Evolutionary conservation across 2,888 invertebrate genomes (phyloP).

Genomic region (Stegana nigrithorax): DNA sequence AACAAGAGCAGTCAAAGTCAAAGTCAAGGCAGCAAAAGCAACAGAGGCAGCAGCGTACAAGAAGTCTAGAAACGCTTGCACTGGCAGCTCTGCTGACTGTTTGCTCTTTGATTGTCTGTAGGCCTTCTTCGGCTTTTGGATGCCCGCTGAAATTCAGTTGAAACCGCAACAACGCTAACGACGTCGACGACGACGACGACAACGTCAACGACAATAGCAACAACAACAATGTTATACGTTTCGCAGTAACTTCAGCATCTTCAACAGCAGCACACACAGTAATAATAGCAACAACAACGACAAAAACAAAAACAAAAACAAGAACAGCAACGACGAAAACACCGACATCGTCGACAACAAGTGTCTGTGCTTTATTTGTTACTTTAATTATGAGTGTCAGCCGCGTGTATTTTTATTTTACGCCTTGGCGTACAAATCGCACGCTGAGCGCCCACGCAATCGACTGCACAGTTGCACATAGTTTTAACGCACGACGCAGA

Average conservation of each 20-base stretch:
- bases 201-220: too few species aligned
- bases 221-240: too few species aligned
- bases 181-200: conserved; percentile 10
- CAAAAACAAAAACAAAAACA: too few species aligned
- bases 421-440: not conserved
- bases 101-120: not conserved
- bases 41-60: conserved; percentile 13
- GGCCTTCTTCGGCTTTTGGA: not conserved
- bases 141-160: conserved; percentile 37
- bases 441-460: conserved; percentile 1
- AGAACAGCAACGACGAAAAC: too few species aligned
- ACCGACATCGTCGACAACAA: conserved; percentile 3
- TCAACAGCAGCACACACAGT: too few species aligned
- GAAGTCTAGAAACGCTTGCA: conserved; percentile 1
- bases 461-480: conserved; percentile 4
- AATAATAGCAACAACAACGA: too few species aligned
- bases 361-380: conserved; percentile 46
- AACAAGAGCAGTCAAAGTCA: conserved; percentile 40
- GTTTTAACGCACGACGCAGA: conserved; percentile 12
- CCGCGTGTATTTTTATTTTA: conserved; percentile 25
- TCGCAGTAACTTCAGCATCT: too few species aligned
- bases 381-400: conserved; percentile 61
- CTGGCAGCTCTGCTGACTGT: not conserved
- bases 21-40: conserved; percentile 49
- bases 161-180: conserved; percentile 34